Conservation (phyloP, 2,113 vertebrate genomes). For the Ctenodactylus gundi region DNA sequence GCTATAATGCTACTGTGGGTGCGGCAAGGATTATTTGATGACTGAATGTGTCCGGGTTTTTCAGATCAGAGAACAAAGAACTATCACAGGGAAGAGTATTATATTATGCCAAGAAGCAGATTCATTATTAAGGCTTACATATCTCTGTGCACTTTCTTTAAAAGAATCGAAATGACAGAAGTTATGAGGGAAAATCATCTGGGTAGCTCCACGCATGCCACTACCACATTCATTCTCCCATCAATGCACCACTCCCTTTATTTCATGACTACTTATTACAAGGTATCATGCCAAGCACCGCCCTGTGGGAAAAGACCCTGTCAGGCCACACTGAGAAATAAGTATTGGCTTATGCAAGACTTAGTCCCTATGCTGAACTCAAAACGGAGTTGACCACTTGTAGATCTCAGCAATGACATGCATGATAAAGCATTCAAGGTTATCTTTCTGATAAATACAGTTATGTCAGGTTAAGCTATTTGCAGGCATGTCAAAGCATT, state of each 20-base stretch:
- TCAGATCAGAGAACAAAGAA: not conserved
- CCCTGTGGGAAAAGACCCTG: too few species aligned
- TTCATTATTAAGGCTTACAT: not conserved
- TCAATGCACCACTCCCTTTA: not conserved
- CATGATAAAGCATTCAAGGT: not conserved
- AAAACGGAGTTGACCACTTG: not conserved
- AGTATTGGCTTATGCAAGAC: not conserved
- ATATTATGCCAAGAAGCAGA: not conserved
- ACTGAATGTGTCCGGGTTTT: not conserved
- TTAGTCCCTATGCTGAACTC: not conserved
- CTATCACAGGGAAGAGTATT: not conserved
- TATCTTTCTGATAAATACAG: not conserved
- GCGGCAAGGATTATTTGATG: not conserved
- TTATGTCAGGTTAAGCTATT: not conserved
- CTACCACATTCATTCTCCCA: not conserved
- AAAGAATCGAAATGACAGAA: not conserved
- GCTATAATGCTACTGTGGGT: not conserved
- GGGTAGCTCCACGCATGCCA: not conserved
- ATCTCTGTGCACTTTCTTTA: not conserved
- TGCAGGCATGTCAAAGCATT: too few species aligned
- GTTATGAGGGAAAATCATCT: not conserved
- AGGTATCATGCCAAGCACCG: not conserved
- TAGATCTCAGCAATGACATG: not conserved
- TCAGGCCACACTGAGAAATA: not conserved
- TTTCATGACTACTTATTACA: not conserved